Evolutionary conservation across 1,140 invertebrate genomes (phyloP).

Genomic region (Dryas iulia): DNA sequence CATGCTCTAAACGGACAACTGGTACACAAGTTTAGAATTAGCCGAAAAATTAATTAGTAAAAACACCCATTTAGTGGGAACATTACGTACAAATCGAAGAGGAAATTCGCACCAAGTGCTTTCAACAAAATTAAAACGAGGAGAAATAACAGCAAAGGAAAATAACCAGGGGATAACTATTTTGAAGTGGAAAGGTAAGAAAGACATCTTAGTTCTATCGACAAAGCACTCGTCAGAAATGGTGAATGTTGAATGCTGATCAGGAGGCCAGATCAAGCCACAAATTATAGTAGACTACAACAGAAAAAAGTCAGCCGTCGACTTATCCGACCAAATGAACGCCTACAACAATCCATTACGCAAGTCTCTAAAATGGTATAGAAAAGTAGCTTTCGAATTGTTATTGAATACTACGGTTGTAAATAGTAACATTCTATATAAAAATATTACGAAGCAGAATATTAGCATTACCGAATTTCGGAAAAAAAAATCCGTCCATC

Average conservation of each 20-base stretch:
- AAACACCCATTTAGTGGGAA: slow-evolving; percentile 71
- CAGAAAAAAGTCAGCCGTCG: too few relatives aligned
- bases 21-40: slow-evolving; percentile 61
- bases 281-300: too few relatives aligned
- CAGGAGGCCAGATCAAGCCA: too few relatives aligned
- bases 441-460: slow-evolving; percentile 29
- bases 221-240: slow-evolving; percentile 51
- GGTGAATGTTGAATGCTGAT: slow-evolving; percentile 13
- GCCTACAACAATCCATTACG: too few relatives aligned
- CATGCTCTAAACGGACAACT: slow-evolving; percentile 40
- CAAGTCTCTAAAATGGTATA: too few relatives aligned
- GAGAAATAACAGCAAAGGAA: slow-evolving; percentile 51
- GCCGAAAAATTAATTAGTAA: slow-evolving; percentile 56
- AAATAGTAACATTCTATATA: slow-evolving; percentile 40
- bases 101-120: slow-evolving; percentile 55
- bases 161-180: slow-evolving; percentile 62
- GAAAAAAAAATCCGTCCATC: neutral
- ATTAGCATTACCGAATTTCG: slow-evolving; percentile 28
- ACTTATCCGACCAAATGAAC: too few relatives aligned
- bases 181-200: slow-evolving; percentile 68
- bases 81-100: slow-evolving; percentile 59
- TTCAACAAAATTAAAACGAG: slow-evolving; percentile 56
- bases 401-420: slow-evolving; percentile 43
- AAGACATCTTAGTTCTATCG: slow-evolving; percentile 58
- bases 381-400: too few relatives aligned